Evolutionary conservation across 2,797 vertebrate genomes (phyloP).

Genomic region (Cryptoblepharus egeriae): DNA sequence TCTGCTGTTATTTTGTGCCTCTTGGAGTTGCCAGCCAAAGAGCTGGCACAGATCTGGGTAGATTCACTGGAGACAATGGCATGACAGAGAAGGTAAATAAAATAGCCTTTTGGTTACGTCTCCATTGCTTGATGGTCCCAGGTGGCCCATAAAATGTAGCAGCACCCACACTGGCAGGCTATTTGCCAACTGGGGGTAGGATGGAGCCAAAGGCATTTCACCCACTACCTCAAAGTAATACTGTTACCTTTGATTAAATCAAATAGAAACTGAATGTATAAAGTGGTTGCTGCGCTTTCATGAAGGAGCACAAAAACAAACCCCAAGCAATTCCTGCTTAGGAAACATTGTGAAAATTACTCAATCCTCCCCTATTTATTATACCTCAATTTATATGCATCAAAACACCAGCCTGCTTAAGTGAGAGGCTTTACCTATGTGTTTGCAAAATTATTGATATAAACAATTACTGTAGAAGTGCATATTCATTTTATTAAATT

Average conservation of each 20-base stretch:
- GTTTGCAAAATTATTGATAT: slow-evolving; percentile 47
- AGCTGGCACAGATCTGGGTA: too few species aligned
- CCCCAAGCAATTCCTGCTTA: background rate
- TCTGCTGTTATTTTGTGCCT: too few species aligned
- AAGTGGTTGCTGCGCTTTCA: background rate
- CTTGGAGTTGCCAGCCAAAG: too few species aligned
- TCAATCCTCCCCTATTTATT: slow-evolving; percentile 19
- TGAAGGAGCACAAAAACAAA: background rate
- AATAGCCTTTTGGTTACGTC: too few species aligned
- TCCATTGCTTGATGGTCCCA: too few species aligned
- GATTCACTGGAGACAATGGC: too few species aligned
- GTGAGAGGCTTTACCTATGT: slow-evolving; percentile 21
- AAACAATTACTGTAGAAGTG: slow-evolving; percentile 1
- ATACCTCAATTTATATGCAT: background rate
- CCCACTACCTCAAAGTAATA: background rate
- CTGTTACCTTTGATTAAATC: slow-evolving; percentile 20
- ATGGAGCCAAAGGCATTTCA: background rate
- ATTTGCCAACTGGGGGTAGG: too few species aligned
- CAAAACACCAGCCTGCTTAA: background rate
- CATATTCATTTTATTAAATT: slow-evolving; percentile 32
- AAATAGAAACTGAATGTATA: slow-evolving; percentile 14
- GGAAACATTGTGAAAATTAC: slow-evolving; percentile 21
- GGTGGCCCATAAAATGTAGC: too few species aligned
- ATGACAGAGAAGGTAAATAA: too few species aligned
- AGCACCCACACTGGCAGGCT: too few species aligned